Conservation (phyloP, 2,888 invertebrate genomes). For the Lymantria dispar region DNA sequence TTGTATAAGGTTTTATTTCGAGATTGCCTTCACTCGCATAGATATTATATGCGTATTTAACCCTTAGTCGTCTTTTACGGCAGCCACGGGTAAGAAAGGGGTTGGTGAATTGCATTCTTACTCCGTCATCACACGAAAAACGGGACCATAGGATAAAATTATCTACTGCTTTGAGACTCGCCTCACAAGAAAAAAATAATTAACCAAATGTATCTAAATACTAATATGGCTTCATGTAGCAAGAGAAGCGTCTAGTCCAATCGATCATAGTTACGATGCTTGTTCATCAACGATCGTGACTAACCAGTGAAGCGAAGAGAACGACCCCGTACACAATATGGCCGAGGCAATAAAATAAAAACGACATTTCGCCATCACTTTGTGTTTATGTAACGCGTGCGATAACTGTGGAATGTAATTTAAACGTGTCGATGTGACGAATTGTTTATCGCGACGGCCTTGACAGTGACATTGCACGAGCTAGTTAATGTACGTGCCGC, state of each 20-base stretch:
- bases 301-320: constrained; percentile 34
- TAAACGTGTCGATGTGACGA: constrained; percentile 68
- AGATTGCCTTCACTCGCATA: too few species aligned
- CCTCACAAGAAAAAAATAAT: too few species aligned
- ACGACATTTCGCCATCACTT: constrained; percentile 51
- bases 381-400: constrained; percentile 60
- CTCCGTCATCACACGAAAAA: too few species aligned
- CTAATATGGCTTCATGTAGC: constrained; percentile 1
- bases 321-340: constrained; percentile 30
- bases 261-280: constrained; percentile 20
- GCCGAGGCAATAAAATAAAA: constrained; percentile 23
- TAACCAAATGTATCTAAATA: too few species aligned
- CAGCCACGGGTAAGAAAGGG: too few species aligned
- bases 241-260: constrained; percentile 17
- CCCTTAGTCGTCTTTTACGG: too few species aligned
- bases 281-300: constrained; percentile 27
- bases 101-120: too few species aligned
- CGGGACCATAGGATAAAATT: too few species aligned
- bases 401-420: constrained; percentile 74
- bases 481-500: background rate
- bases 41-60: too few species aligned
- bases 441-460: constrained; percentile 68
- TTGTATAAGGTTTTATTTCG: too few species aligned
- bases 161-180: too few species aligned
- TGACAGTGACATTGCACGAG: constrained; percentile 69